Conservation (phyloP, 2,797 vertebrate species). For the Sardinella longiceps region DNA sequence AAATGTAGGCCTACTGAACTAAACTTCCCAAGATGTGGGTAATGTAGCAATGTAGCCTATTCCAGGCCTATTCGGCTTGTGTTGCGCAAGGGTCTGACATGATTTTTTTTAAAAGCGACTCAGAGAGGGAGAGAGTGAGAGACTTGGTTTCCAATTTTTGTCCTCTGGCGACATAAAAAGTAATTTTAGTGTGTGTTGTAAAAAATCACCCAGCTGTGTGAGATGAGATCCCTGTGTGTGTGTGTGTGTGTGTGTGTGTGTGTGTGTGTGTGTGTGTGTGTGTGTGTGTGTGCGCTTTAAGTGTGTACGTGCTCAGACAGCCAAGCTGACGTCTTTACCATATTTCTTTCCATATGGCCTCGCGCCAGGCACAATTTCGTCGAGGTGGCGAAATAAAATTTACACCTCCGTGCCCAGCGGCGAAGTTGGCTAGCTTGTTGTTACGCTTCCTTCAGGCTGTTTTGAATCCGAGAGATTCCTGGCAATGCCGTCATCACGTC, state of each 20-base stretch:
- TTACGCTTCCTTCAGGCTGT: constrained; percentile 73
- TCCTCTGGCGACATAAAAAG: no score
- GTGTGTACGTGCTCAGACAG: neutral
- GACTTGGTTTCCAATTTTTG: no score
- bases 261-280: constrained; percentile 31
- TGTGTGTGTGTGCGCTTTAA: neutral
- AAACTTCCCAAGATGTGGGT: no score
- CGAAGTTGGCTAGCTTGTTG: constrained; percentile 24
- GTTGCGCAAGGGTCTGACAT: no score
- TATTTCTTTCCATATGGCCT: neutral
- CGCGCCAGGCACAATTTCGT: constrained; percentile 8
- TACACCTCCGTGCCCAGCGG: constrained; percentile 43
- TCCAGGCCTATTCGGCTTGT: no score
- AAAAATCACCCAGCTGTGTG: neutral
- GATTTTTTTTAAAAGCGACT: no score
- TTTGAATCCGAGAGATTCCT: constrained; percentile 82
- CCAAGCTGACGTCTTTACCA: neutral
- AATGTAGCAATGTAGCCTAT: no score
- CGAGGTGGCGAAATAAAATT: constrained; percentile 41
- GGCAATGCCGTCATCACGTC: constrained; percentile 80
- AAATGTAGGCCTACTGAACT: no score
- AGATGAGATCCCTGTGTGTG: neutral
- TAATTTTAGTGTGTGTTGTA: neutral
- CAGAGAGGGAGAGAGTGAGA: no score
- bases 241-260: neutral